Evolutionary conservation across 2,113 vertebrate species (phyloP).

Genomic region (Lagopus muta): DNA sequence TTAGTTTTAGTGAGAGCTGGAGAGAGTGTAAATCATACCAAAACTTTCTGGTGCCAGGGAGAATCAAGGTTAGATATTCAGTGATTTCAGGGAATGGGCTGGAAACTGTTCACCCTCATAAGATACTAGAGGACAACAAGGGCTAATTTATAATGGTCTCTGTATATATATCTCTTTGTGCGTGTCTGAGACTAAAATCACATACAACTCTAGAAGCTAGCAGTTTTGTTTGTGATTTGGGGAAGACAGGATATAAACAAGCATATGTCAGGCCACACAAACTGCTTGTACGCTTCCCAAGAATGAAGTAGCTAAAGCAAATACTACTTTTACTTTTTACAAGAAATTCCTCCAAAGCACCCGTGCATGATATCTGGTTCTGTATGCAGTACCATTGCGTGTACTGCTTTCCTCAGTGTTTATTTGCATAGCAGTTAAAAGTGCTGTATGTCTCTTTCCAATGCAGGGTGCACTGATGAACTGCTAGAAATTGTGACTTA

Average conservation of each 20-base stretch:
- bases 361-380: neutral
- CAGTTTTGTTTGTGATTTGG: neutral
- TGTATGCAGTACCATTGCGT: neutral
- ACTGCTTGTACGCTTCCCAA: neutral
- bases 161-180: neutral
- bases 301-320: neutral
- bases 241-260: neutral
- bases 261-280: neutral
- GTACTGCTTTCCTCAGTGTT: neutral
- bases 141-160: neutral
- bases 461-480: rapidly evolving
- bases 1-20: neutral
- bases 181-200: neutral
- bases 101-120: neutral
- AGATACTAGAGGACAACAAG: neutral
- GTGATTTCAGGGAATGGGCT: neutral
- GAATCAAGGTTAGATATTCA: neutral
- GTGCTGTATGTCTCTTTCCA: neutral
- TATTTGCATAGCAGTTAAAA: neutral
- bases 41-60: neutral
- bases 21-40: neutral
- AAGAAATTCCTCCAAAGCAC: neutral
- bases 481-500: neutral
- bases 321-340: neutral
- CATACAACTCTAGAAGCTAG: neutral